Base-by-base conservation (phyloP, 2,888 invertebrate species). In the Hetaerina titia region DNA sequence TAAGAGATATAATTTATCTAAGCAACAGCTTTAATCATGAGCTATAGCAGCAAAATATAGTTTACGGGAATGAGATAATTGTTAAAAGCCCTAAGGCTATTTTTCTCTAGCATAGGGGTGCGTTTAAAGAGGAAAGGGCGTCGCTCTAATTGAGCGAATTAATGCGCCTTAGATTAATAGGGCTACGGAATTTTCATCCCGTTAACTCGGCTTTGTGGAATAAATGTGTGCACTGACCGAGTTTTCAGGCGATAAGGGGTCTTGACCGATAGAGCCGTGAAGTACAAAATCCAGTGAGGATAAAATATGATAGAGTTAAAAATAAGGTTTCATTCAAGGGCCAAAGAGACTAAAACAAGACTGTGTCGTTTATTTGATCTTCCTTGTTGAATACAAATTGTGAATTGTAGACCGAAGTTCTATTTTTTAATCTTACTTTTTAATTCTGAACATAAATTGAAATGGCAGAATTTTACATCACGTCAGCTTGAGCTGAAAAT, bases 221-320 rank as follows among this genome's bases (percentile, higher is more conserved):
- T 81, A 81, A 81, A 81, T 81, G 81, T 81, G 81, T 31, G 9
- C 81, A 31, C 81, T 81, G 81, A 81, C 81, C 81, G 81, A 81
- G 81, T 81, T 81, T 81, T 81, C 81, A 31, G 81, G 31, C 81
- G 31, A 25, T 81, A 81, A 81, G 81, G 81, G 31, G 31, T 81
- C 25, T 81, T 81, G 81, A 81, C 81, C 81, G 81, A 81, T 81
- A 31, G 81, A 81, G 22, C 81, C 13, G 81, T 31, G 81, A 81
- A 81, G 81, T 81, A 81, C 81, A 15, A 81, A 31, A 31, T 15
- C 25, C 31, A 81, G 31, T 31, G 15, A 15, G 81, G 81, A 13
- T 31, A 31, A 31, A 81, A 81, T 31, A 81, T 31, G 31, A 31
- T 15, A 11, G 15, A 7, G 15, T n/a, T 31, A 81, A 81, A 81